Evolutionary conservation across 1,140 invertebrate genomes (phyloP).

Genomic region (Caenorhabditis latens): DNA sequence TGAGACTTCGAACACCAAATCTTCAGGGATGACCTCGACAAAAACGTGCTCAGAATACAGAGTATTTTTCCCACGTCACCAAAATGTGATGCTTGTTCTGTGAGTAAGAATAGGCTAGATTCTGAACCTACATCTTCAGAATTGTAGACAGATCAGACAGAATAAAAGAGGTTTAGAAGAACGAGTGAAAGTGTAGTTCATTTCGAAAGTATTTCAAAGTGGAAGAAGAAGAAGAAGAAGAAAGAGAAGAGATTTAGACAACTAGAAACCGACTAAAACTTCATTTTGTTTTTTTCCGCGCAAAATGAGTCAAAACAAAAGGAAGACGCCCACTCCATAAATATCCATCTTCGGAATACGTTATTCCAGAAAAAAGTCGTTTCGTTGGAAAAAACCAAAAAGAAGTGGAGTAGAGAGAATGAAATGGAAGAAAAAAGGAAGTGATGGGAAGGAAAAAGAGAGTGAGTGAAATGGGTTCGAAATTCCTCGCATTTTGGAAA

Average conservation of each 20-base stretch:
- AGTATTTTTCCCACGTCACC: too few species aligned
- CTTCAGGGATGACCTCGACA: too few species aligned
- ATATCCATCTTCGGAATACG: slow-evolving; percentile 4
- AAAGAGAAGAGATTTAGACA: background rate
- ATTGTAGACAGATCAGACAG: too few species aligned
- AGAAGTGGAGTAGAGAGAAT: background rate
- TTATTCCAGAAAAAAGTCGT: slow-evolving; percentile 3
- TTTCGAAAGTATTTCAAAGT: too few species aligned
- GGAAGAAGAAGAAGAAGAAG: too few species aligned
- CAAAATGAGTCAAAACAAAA: slow-evolving; percentile 9
- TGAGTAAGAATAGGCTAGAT: too few species aligned
- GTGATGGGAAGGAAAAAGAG: slow-evolving; percentile 16
- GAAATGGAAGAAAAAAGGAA: background rate
- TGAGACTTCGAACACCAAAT: too few species aligned
- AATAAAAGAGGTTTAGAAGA: too few species aligned
- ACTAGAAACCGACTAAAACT: background rate
- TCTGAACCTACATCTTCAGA: too few species aligned
- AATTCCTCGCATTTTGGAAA: slow-evolving; percentile 25
- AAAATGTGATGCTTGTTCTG: too few species aligned
- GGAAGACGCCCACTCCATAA: background rate
- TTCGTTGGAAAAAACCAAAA: background rate
- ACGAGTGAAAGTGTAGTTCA: too few species aligned
- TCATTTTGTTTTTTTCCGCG: background rate
- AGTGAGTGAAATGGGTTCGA: slow-evolving; percentile 26
- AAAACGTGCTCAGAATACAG: too few species aligned